Base-by-base conservation (phyloP, 2,113 vertebrate genomes). In the Notiomystis cincta region DNA sequence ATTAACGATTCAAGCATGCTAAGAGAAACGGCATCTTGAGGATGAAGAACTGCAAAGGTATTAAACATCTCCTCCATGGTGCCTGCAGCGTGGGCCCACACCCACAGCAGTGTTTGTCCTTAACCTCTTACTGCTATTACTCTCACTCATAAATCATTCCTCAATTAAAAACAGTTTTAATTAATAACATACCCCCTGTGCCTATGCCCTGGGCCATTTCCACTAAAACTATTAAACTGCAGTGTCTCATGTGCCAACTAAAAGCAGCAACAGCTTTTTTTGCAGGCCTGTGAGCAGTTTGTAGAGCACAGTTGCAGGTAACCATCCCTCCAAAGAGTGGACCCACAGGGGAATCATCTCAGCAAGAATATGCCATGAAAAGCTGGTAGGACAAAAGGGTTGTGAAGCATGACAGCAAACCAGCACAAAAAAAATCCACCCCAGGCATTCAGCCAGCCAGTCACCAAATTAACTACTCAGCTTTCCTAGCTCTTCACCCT, bases 161-260 rank as follows among this genome's bases (percentile, higher is more conserved):
- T 69, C 82, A 76, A 87, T 76, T 82, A 82, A 6, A 10, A 62
- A 31, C 11, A 30, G 38, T 70, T 96, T 95, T 81, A 80, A 94
- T 82, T 94, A 94, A 86, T 81, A 93, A 81, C 35, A 90, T 47
- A n/a, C 9, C 25, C 50, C 75, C 18, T 24, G 20, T 86, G 57
- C 40, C 58, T 70, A 40, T 0, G 17, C 76, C 35, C 15, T 66
- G 47, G 44, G 67, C 33, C 42, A 86, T 51, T 83, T 51, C 84
- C 67, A 92, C 33, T 58, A 38, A 58, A 95, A 81, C 38, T 77
- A 73, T 77, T 76, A 95, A 93, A 90, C 48, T 35, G 65, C 7
- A 28, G 13, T 25, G 35, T 30, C 45, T 65, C 56, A 33, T 2
- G 30, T 73, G 35, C 54, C 71, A 83, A 35, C 50, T 50, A 4